phyloP scores from a whole-genome alignment of 2,888 invertebrate genomes.

The Amblyteles armatorius region DNA sequence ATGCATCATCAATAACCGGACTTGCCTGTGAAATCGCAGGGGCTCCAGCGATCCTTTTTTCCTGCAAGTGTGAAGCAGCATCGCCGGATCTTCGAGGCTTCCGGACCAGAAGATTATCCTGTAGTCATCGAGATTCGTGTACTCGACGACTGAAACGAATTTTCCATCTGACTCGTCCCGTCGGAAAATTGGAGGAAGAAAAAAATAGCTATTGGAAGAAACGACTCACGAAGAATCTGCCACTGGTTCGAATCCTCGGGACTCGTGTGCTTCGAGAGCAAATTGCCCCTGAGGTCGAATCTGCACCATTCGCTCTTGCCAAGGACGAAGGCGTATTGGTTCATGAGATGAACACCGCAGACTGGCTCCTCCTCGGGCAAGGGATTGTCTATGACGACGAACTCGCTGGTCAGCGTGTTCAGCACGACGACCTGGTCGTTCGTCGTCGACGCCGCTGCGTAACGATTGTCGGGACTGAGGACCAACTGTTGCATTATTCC shows the following conservation, averaged over 20 bases:
- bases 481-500: constrained; percentile 98
- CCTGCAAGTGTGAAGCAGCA: constrained; percentile 89
- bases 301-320: constrained; percentile 91
- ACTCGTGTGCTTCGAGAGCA: constrained; percentile 87
- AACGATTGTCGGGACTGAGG: constrained; percentile 97
- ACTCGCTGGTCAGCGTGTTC: constrained; percentile 97
- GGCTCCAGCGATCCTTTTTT: constrained; percentile 86
- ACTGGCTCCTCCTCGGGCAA: constrained; percentile 89
- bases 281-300: constrained; percentile 92
- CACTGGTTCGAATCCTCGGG: constrained; percentile 88
- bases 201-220: background rate
- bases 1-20: constrained; percentile 62
- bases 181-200: background rate
- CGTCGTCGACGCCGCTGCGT: constrained; percentile 97
- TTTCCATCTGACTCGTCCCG: background rate
- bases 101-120: constrained; percentile 93
- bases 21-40: constrained; percentile 87
- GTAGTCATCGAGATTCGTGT: constrained; percentile 89
- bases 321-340: constrained; percentile 91
- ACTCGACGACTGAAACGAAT: constrained; percentile 88
- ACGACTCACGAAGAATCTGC: constrained; percentile 90
- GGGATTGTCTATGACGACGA: constrained; percentile 94
- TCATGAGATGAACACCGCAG: constrained; percentile 88
- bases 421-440: constrained; percentile 96
- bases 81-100: constrained; percentile 90